Percentiles rank a stretch among this genome's conserved stretches.
phyloP scores from a whole-genome alignment of 2,797 vertebrate species.

The Alosa sapidissima region DNA sequence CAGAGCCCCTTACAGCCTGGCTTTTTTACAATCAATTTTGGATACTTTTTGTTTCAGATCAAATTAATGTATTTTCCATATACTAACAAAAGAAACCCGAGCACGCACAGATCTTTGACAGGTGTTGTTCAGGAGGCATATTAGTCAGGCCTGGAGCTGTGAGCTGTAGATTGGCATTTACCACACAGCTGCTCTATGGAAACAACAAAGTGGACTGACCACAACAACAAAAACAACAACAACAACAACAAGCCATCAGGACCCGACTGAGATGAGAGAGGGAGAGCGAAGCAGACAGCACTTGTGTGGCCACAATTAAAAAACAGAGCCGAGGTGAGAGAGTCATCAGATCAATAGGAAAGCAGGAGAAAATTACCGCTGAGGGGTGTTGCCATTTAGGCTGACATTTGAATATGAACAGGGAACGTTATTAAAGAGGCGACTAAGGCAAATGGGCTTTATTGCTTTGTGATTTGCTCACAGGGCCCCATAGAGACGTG shows the following conservation, averaged over 20 bases:
- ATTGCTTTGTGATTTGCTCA: conserved; percentile 1
- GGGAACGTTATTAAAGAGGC: conserved; percentile 50
- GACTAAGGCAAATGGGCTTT: conserved; percentile 39
- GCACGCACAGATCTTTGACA: no score
- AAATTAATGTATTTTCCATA: no score
- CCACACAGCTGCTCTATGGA: neutral
- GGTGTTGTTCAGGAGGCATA: neutral
- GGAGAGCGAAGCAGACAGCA: neutral
- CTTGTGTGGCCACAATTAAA: conserved; percentile 10
- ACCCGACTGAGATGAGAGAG: neutral
- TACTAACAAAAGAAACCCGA: neutral
- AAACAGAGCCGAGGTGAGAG: conserved; percentile 37
- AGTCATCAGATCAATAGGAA: conserved; percentile 51
- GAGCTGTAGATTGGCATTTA: neutral
- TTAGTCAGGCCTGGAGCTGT: neutral
- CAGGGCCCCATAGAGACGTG: neutral
- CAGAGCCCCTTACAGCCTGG: no score
- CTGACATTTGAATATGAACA: conserved; percentile 57
- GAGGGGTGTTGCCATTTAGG: conserved; percentile 51
- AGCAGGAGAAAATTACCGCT: conserved; percentile 30
- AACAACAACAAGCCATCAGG: neutral
- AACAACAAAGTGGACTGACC: neutral
- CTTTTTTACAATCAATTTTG: no score
- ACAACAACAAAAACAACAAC: neutral
- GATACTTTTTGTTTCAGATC: no score